Evolutionary conservation across 2,113 vertebrate genomes (phyloP), one percentile per base, ranked within the genome.

Genomic region (Excalfactoria chinensis): DNA sequence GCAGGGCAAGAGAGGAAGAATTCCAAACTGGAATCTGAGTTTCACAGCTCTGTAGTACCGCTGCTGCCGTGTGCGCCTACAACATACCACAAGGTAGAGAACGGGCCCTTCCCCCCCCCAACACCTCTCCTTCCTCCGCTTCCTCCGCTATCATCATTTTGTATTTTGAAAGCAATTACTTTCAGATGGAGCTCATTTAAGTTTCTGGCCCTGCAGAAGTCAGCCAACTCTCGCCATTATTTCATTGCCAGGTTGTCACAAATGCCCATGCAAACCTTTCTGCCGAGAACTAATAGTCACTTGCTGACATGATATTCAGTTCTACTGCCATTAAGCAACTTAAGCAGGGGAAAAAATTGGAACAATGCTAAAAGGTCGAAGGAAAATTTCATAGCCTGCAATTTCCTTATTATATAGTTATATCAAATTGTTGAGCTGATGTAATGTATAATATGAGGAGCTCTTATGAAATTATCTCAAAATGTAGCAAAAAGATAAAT

Each of bases 351-450:
- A 7, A 6, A 18, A 68, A 51, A 88, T 25, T 17, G 68, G 90
- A 84, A 69, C 60, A 59, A 58, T 93, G 95, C 94, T 93, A 80
- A 88, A 91, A 89, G 91, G 80, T 79, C 87, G 68, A 35, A 69
- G 79, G 81, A 76, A 78, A 91, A 85, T 84, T 88, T 84, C 79
- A 64, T 64, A 79, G 59, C 84, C 90, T 91, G 82, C 88, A 82
- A 90, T 93, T 96, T 89, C 84, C 90, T 91, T 94, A 89, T 96
- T 94, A 81, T 53, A 60, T 80, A 87, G 91, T 96, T 95, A 82
- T 12, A 87, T 48, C 82, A 88, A 92, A 93, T 78, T 78, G 84
- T 75, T 83, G 56, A 84, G 75, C 81, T 96, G 87, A 94, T 82
- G 66, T 78, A 92, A 85, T 67, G 62, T 21, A 72, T 18, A 56